Evolutionary conservation across 1,140 invertebrate species (phyloP), one percentile per base, ranked within the genome.

Genomic region (Goniozus legneri): DNA sequence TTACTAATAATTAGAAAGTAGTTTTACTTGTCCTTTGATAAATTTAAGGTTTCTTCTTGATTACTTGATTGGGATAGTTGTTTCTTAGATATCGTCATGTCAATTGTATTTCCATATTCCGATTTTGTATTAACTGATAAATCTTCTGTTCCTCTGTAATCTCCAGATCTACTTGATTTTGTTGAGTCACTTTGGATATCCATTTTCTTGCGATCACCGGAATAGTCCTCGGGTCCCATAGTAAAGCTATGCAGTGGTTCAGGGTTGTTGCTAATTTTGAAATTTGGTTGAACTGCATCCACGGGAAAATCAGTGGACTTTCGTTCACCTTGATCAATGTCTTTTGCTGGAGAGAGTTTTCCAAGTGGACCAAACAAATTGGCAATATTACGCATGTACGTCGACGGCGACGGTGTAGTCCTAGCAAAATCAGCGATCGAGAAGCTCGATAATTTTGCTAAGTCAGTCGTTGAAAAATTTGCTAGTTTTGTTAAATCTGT

Each of bases 21-120:
- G n/a, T n/a, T n/a, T n/a, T n/a, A n/a, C n/a, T n/a, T n/a, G n/a
- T 74, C 71, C 41, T 73, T 73, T 3, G 71, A 67, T 14, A 75
- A 52, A 61, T 76, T 74, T 24, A 76, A 48, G 3, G 72, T 69
- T 32, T 75, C 71, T 6, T 56, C 61, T n/a, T 73, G 69, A 3
- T 21, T 19, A 1, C 40, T 43, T 42, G 59, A 52, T 4, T 64
- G 43, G 24, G 52, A 44, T 14, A 65, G 59, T 47, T 69, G 68
- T 31, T 69, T 76, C 7, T 63, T 58, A 32, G 63, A 57, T 4
- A 54, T 41, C 1, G 58, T 58, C 66, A 76, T 73, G n/a, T 76
- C 72, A 1, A 76, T 44, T 59, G 67, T 66, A 1, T 58, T 51
- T 1, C 62, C 55, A 36, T 69, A 71, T 30, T 64, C 67, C 7